Evolutionary conservation across 2,888 invertebrate species (phyloP), one percentile per base, ranked within the genome.

Genomic region (Xestia sexstrigata): DNA sequence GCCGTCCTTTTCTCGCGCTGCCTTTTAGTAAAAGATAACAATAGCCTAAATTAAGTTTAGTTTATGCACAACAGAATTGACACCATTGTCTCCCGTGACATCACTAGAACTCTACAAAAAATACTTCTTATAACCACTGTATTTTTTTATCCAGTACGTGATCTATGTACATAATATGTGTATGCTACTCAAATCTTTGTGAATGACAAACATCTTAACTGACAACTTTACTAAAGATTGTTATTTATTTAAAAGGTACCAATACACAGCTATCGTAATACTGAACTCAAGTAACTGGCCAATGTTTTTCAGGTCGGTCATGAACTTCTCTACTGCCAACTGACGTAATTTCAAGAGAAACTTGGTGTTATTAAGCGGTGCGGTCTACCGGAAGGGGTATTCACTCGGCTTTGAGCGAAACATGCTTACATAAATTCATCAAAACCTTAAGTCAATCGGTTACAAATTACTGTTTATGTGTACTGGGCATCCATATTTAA

Each of bases 381-480:
- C 78, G 55, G 81, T 81, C 77, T 76, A 75, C 76, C 70, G 78
- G 72, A 87, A 79, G 66, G 49, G 62, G 68, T 73, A 78, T 77
- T 78, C 70, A 70, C 65, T 82, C 30, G 42, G 73, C 84, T 86
- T 78, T 78, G 84, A 81, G 74, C 74, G 49, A 70, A 74, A 78
- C 79, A 67, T 47, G 67, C 76, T 82, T 80, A 77, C 73, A 77
- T 67, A 77, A 82, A 86, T 85, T 84, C 76, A 82, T 86, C 82
- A 82, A 87, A 87, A 82, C 86, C 87, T 87, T 62, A 76, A 70
- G 62, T 52, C 65, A 78, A 78, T 82, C 55, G 71, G 69, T 74
- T 66, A 55, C 74, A 67, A 84, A 81, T 79, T 79, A 70, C 23
- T 68, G 20, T 60, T 58, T 70, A 26, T n/a, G 20, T 47, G 26